Percentiles rank a stretch among this genome's conserved stretches.
Evolutionary conservation across 2,888 invertebrate species (phyloP).

Genomic region (Luffia ferchaultella): DNA sequence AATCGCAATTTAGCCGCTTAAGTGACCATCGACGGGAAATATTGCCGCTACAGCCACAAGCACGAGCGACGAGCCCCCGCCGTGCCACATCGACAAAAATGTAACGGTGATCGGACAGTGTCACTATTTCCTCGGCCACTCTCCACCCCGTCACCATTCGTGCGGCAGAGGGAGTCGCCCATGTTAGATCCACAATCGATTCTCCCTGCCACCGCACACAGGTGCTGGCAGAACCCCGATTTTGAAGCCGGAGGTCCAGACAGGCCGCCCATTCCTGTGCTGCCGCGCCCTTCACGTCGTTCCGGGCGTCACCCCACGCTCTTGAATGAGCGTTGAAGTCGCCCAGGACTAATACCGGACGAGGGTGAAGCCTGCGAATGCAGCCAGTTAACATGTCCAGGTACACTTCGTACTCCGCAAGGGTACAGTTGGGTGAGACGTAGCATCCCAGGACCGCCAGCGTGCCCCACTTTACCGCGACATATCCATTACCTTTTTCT

Average conservation of each 20-base stretch:
- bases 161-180: slow-evolving; percentile 9
- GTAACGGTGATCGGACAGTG: slow-evolving; percentile 13
- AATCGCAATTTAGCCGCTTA: background rate
- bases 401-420: background rate
- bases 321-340: too few species aligned
- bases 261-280: slow-evolving; percentile 12
- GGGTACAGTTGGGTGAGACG: too few species aligned
- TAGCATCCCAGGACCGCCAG: background rate
- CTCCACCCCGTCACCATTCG: slow-evolving; percentile 9
- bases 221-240: slow-evolving; percentile 12
- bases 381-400: background rate
- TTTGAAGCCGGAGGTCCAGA: slow-evolving; percentile 8
- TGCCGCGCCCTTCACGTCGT: slow-evolving; percentile 9
- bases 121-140: slow-evolving; percentile 11
- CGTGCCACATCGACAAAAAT: slow-evolving; percentile 1
- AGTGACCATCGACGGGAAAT: background rate
- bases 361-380: background rate
- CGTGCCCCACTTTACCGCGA: too few species aligned
- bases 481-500: too few species aligned
- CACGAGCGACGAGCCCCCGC: background rate
- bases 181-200: slow-evolving; percentile 15
- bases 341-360: slow-evolving; percentile 15
- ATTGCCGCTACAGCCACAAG: background rate
- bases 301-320: slow-evolving; percentile 6
- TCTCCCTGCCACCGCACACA: slow-evolving; percentile 16